Conservation (phyloP, 2,797 vertebrate genomes). For the Sebastiscus albofasciatus region DNA sequence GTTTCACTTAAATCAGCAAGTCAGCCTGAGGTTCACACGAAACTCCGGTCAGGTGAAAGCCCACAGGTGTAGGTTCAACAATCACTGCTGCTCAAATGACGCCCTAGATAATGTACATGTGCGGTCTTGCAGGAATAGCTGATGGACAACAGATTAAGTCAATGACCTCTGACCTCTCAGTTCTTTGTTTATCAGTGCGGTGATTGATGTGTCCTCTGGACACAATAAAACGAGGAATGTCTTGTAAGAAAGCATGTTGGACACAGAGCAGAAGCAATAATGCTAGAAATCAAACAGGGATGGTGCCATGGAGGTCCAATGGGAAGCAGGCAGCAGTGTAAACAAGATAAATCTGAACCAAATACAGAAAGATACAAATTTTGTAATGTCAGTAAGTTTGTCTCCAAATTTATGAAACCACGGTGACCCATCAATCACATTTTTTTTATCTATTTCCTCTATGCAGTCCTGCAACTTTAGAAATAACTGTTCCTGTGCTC, state of each 20-base stretch:
- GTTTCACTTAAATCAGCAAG: conserved; percentile 18
- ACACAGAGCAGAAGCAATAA: not conserved
- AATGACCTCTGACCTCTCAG: not conserved
- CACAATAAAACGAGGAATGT: not conserved
- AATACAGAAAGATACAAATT: not conserved
- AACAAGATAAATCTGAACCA: not conserved
- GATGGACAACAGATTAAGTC: not conserved
- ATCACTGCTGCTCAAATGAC: not conserved
- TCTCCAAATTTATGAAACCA: not conserved
- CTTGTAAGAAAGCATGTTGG: not conserved
- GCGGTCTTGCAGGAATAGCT: not conserved
- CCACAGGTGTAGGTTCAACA: not conserved
- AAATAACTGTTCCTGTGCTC: not conserved
- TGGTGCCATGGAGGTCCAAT: not conserved
- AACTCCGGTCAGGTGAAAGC: not conserved
- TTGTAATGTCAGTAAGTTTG: not conserved
- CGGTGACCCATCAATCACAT: not conserved
- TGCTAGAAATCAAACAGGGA: not conserved
- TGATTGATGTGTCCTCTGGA: not conserved
- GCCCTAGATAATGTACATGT: not conserved
- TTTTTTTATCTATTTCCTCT: not conserved
- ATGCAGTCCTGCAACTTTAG: not conserved
- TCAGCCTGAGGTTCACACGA: not conserved
- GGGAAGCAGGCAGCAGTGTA: not conserved
- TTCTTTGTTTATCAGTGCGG: too few relatives aligned